Percentiles rank a stretch among this genome's conserved stretches.
These are phyloP conservation scores for Dione juno DNA, from an alignment of 2,888 invertebrate species.

Conservation along the genomic window DNA sequence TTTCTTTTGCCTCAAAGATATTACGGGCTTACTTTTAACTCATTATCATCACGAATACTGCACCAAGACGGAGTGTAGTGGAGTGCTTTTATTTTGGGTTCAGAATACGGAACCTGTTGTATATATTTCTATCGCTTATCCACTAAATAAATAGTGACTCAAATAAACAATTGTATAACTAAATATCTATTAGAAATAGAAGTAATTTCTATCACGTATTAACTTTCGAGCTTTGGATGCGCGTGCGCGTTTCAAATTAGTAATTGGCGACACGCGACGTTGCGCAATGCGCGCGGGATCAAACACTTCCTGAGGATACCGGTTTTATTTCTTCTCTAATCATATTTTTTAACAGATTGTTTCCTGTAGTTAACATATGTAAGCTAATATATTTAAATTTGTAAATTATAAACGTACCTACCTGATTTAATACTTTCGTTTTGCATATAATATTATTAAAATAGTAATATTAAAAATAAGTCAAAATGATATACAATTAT, in stretches of 20 bases:
- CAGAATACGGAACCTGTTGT: too few species aligned
- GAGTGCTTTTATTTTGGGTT: too few species aligned
- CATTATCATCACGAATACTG: too few species aligned
- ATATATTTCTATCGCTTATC: background rate
- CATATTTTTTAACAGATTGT: background rate
- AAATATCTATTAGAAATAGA: conserved; percentile 39
- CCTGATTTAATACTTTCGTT: too few species aligned
- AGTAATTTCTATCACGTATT: conserved; percentile 46
- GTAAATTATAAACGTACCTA: too few species aligned
- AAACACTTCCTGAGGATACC: conserved; percentile 30
- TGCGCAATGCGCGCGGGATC: conserved; percentile 40
- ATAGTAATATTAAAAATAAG: too few species aligned
- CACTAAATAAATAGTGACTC: conserved; percentile 17
- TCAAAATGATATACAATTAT: background rate
- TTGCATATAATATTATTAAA: too few species aligned
- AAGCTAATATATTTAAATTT: too few species aligned
- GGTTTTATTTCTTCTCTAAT: conserved; percentile 22
- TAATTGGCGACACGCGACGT: conserved; percentile 40
- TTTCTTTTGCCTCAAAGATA: too few species aligned
- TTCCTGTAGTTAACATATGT: background rate
- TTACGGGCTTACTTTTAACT: too few species aligned
- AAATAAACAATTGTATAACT: conserved; percentile 35
- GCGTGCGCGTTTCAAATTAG: conserved; percentile 41
- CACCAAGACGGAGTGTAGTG: too few species aligned
- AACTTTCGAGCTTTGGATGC: conserved; percentile 45